Base-by-base conservation (phyloP, 2,113 vertebrate species). In the Sylvia atricapilla region DNA sequence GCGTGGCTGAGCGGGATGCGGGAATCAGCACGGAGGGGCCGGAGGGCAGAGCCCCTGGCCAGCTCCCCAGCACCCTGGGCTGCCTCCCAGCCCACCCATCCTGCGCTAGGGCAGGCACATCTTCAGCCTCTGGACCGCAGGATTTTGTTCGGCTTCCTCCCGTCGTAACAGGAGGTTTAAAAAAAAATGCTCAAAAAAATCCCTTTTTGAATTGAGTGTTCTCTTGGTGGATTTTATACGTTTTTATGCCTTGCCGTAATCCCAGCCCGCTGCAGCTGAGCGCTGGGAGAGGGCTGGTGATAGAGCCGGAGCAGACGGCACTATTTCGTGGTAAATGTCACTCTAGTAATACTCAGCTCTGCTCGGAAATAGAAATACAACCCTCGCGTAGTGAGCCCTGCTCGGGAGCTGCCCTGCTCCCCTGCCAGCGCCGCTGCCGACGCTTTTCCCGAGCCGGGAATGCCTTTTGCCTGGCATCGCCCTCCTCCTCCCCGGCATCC, bases 21-120 rank as follows among this genome's bases (percentile, higher is more conserved):
- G 73, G 67, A 7, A 3, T 8, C 56, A 15, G 76, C 37, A 6
- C 7, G 5, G 80, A 69, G 47, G 74, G 46, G 24, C 5, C 15
- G 44, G 53, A 0, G 31, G 55, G 46, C 85, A 82, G 39, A 78
- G 62, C 33, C 58, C 50, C 31, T 80, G 49, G 49, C 50, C 35
- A 1, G 41, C 43, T 72, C 58, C 66, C 49, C 59, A 8, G 39
- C 52, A 27, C 22, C 70, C 39, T 0, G 44, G 27, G 53, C 53
- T 39, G 60, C 53, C 23, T 25, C 15, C 53, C 44, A 44, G 28
- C 17, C 16, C 78, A 15, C 41, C 55, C 67, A 11, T 16, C 80
- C 39, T 9, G 2, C 2, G 1, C 68, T 4, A 7, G 39, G 35
- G n/a, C 37, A 9, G 9, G 1, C 4, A 0, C 37, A 0, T 0